Evolutionary conservation across 2,113 vertebrate species (phyloP).

Genomic region (Galbula dea): DNA sequence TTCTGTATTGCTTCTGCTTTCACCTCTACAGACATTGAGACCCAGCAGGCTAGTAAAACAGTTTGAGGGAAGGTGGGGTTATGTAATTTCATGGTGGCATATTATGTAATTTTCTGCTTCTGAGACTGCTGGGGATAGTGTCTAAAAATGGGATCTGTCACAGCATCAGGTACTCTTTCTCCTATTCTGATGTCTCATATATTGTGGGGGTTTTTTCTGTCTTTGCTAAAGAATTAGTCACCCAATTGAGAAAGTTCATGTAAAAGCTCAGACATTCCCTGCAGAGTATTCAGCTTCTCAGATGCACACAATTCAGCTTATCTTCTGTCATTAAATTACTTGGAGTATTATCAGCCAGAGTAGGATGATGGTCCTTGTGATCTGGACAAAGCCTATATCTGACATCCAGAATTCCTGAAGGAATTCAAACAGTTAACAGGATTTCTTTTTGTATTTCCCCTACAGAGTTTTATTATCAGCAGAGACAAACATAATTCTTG

Average conservation of each 20-base stretch:
- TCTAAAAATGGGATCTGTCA: background rate
- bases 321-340: background rate
- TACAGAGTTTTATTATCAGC: background rate
- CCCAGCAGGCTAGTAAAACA: background rate
- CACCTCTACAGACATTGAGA: background rate
- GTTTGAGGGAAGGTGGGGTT: background rate
- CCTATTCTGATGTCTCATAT: background rate
- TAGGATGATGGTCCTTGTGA: background rate
- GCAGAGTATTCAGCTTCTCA: background rate
- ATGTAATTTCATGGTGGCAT: background rate
- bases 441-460: background rate
- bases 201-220: background rate
- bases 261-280: background rate
- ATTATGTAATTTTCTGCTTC: background rate
- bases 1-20: background rate
- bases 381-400: background rate
- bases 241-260: background rate
- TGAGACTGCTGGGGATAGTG: background rate
- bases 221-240: background rate
- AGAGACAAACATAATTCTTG: background rate
- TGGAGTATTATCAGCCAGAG: background rate
- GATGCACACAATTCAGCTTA: background rate
- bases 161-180: background rate
- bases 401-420: background rate
- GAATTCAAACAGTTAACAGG: background rate